A percentile compares a stretch with the other conserved stretches of the same genome.
Evolutionary conservation across 2,888 invertebrate species (phyloP).

Genomic region (Cactoblastis cactorum): DNA sequence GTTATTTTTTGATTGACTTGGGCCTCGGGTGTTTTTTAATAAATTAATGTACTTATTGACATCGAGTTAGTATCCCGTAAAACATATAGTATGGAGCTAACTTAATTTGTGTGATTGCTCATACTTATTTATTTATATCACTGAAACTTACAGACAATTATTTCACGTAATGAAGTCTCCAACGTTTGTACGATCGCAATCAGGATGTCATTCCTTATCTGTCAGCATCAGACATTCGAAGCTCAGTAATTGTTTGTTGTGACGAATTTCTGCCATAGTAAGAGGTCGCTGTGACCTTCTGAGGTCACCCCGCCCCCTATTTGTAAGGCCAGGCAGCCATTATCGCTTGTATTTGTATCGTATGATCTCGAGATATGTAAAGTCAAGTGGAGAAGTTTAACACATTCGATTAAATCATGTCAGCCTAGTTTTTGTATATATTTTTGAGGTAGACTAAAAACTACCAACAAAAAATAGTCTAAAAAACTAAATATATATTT

Average conservation of each 20-base stretch:
- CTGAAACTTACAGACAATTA: constrained; percentile 12
- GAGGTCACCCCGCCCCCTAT: not conserved
- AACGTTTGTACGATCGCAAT: not conserved
- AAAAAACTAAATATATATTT: too few relatives aligned
- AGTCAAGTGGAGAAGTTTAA: not conserved
- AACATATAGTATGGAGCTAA: too few relatives aligned
- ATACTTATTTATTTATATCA: too few relatives aligned
- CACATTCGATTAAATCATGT: too few relatives aligned
- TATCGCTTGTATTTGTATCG: not conserved
- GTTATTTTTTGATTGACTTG: too few relatives aligned
- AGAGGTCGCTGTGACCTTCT: not conserved
- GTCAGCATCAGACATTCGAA: not conserved
- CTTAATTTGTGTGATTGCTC: too few relatives aligned
- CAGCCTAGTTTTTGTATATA: too few relatives aligned
- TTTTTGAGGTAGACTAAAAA: too few relatives aligned
- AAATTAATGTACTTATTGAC: too few relatives aligned
- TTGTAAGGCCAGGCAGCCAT: not conserved
- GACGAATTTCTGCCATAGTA: not conserved
- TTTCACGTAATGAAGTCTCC: constrained; percentile 4
- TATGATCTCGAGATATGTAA: not conserved
- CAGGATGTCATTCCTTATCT: constrained; percentile 2
- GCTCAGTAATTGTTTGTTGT: constrained; percentile 13
- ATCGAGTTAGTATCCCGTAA: too few relatives aligned
- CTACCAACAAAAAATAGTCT: too few relatives aligned
- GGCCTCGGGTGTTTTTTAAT: too few relatives aligned